These are phyloP conservation scores for Hiodon tergisus DNA, from an alignment of 2,113 vertebrate genomes.

Conservation along the genomic window DNA sequence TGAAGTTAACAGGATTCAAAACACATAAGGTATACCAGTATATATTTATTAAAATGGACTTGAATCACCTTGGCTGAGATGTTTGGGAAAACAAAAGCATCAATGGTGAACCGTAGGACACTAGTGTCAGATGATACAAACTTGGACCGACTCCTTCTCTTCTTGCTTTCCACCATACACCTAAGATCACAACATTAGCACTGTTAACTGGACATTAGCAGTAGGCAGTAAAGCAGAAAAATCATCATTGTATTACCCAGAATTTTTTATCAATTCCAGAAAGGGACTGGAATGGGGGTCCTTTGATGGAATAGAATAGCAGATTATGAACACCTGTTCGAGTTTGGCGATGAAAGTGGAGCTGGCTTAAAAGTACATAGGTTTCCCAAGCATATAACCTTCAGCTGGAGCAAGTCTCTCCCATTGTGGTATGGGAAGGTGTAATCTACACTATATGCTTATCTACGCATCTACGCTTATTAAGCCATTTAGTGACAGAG, in stretches of 20 bases:
- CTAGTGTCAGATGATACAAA: constrained; percentile 31
- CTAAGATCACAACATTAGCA: constrained; percentile 28
- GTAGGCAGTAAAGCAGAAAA: not conserved
- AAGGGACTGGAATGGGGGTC: constrained; percentile 33
- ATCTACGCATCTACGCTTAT: not conserved
- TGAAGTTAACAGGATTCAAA: not conserved
- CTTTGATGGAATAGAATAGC: constrained; percentile 39
- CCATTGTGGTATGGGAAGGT: constrained; percentile 40
- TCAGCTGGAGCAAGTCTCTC: constrained; percentile 31
- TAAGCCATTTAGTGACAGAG: not conserved
- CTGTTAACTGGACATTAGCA: not conserved
- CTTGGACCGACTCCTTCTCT: constrained; percentile 41
- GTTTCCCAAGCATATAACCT: constrained; percentile 44
- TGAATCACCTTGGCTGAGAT: constrained; percentile 32
- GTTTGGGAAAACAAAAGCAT: constrained; percentile 46
- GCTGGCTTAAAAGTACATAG: constrained; percentile 45
- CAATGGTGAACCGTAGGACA: constrained; percentile 47
- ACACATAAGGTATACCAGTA: no score
- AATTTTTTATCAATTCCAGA: constrained; percentile 44
- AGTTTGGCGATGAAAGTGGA: constrained; percentile 19
- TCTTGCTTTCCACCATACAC: constrained; percentile 55
- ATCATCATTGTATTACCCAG: constrained; percentile 28
- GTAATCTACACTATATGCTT: no score
- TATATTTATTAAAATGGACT: no score
- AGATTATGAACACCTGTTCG: constrained; percentile 46